Base-by-base conservation (phyloP, 2,797 vertebrate genomes). In the Chelonia mydas region DNA sequence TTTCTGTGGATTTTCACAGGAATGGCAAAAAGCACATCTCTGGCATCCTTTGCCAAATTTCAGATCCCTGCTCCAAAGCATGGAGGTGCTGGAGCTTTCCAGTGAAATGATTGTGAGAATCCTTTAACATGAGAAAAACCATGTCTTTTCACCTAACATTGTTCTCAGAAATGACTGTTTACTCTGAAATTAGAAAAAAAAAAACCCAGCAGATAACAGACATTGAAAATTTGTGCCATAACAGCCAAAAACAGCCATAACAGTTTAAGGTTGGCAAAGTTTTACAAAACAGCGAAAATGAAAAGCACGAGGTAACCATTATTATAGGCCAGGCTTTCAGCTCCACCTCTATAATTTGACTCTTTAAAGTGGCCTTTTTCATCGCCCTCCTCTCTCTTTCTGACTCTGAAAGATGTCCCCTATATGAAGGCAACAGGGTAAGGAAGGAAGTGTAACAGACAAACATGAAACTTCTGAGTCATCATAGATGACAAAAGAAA, bases 41-140 rank as follows among this genome's bases (percentile, higher is more conserved):
- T n/a, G 27, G 94, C n/a, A 92, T 9, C 8, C 93, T 16, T 45
- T 93, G 89, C 83, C 90, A 97, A 93, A 89, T 94, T 84, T 81
- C 45, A 93, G 94, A 95, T 93, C 88, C n/a, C 90, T 89, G 92
- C 89, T 86, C 50, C 0, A 25, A 90, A 87, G 83, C 90, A 93
- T 37, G 45, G 53, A 79, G 76, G 83, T 84, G 37, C 15, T 87
- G 12, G 1, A 80, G 27, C n/a, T 47, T 93, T 93, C 96, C 61
- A 93, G 86, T 53, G 79, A 94, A 92, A 95, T 87, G n/a, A 57
- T 61, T 89, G 4, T 59, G 79, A 84, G 68, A 37, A 94, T 90
- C 25, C 9, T 77, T 77, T 94, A 93, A 68, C 61, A 85, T 11
- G 87, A 86, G 89, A 9, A 53, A 95, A 91, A 53, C 13, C 82